Conservation (phyloP, 2,888 invertebrate genomes). For the Oithona nana region DNA sequence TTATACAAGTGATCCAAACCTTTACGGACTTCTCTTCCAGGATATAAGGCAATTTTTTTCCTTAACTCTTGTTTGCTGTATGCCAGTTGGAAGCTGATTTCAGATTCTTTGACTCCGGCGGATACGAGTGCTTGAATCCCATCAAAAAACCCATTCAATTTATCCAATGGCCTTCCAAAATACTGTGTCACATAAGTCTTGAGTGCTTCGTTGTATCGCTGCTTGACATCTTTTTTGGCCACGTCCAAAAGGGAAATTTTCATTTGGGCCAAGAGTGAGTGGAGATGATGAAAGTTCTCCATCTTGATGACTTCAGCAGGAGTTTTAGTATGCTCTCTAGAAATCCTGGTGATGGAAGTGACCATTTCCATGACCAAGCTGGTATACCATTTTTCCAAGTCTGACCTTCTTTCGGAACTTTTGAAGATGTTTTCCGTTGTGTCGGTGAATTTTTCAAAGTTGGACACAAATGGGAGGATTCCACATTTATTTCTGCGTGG, state of each 20-base stretch:
- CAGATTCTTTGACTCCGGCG: conserved; percentile 75
- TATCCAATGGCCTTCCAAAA: conserved; percentile 80
- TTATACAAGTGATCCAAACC: conserved; percentile 78
- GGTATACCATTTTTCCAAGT: conserved; percentile 77
- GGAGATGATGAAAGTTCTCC: conserved; percentile 88
- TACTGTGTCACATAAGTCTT: conserved; percentile 79
- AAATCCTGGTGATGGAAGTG: conserved; percentile 34
- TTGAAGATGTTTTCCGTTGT: conserved; percentile 72
- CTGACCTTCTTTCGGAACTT: conserved; percentile 63
- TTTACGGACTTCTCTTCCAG: conserved; percentile 74
- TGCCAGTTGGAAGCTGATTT: conserved; percentile 92
- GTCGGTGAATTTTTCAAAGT: conserved; percentile 71
- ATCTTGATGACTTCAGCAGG: conserved; percentile 79
- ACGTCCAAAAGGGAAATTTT: conserved; percentile 73
- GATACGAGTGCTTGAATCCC: conserved; percentile 83
- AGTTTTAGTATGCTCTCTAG: conserved; percentile 68
- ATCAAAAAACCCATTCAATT: conserved; percentile 87
- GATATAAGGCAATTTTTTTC: conserved; percentile 76
- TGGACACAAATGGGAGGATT: conserved; percentile 66
- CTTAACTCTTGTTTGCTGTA: conserved; percentile 90
- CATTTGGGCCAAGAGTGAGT: conserved; percentile 61
- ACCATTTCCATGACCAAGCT: conserved; percentile 38
- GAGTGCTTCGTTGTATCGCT: conserved; percentile 70
- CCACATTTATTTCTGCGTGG: conserved; percentile 63
- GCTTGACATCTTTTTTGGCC: conserved; percentile 71